Conservation (phyloP, 53 echinoderm and acorn worm species). For the Crossaster papposus region DNA sequence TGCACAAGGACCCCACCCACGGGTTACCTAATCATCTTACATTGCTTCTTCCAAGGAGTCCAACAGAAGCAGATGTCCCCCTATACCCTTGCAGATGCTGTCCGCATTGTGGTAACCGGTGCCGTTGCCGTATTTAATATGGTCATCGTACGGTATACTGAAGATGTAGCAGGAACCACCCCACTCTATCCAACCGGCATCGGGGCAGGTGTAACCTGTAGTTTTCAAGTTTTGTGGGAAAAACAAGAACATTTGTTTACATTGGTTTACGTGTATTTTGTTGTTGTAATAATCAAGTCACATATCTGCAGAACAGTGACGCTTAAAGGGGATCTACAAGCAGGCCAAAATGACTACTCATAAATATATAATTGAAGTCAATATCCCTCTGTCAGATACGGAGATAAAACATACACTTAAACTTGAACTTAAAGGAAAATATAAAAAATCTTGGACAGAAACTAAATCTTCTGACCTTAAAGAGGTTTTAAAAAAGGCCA, state of each 20-base stretch:
- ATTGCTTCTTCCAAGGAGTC: neutral
- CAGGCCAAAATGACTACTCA: too few species aligned
- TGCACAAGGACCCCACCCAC: too few species aligned
- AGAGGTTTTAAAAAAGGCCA: too few species aligned
- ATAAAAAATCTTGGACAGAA: too few species aligned
- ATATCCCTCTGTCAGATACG: too few species aligned
- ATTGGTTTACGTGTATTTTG: neutral
- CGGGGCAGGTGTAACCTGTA: constrained; percentile 2
- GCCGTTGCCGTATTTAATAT: neutral
- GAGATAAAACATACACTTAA: too few species aligned
- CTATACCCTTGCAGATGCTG: constrained; percentile 5
- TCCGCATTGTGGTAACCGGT: neutral
- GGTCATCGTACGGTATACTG: neutral
- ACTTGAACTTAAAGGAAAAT: too few species aligned
- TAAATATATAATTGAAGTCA: too few species aligned
- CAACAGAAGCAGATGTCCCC: neutral
- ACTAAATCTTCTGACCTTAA: too few species aligned
- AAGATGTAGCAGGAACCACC: constrained; percentile 1
- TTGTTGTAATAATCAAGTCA: too few species aligned
- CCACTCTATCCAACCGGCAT: neutral
- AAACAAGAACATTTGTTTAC: neutral
- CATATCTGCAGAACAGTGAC: too few species aligned
- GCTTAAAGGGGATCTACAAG: too few species aligned
- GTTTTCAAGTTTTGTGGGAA: neutral
- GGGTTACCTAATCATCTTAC: neutral